Evolutionary conservation across 2,888 invertebrate species (phyloP).

Genomic region (Torymus tubicola): DNA sequence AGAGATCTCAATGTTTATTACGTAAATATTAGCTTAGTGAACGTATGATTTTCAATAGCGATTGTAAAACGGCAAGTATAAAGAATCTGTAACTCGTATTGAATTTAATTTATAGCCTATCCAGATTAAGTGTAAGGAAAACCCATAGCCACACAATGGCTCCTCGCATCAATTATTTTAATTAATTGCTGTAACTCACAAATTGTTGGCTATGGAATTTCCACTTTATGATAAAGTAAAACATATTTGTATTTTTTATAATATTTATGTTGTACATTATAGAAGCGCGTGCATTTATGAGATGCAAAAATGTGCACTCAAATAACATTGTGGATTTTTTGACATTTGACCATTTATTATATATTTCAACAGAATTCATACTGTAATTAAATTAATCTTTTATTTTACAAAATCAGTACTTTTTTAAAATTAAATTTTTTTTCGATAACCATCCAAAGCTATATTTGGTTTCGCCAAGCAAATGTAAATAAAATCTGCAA

Average conservation of each 20-base stretch:
- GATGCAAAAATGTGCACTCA: slow-evolving; percentile 34
- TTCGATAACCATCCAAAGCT: neutral
- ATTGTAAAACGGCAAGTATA: slow-evolving; percentile 26
- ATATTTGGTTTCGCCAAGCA: neutral
- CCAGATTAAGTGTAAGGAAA: slow-evolving; percentile 42
- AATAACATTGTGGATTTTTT: slow-evolving; percentile 46
- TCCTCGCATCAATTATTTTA: slow-evolving; percentile 39
- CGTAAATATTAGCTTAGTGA: slow-evolving; percentile 65
- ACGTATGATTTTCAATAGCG: slow-evolving; percentile 62
- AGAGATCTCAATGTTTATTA: slow-evolving; percentile 68
- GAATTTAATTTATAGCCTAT: slow-evolving; percentile 51
- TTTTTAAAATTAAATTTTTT: neutral
- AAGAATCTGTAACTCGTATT: slow-evolving; percentile 31
- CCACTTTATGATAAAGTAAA: slow-evolving; percentile 31
- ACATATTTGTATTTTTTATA: slow-evolving; percentile 57
- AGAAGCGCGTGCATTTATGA: slow-evolving; percentile 50
- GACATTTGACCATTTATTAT: slow-evolving; percentile 7
- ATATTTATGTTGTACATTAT: slow-evolving; percentile 49
- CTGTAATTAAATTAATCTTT: neutral
- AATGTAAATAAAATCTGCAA: slow-evolving; percentile 44
- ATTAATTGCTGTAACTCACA: slow-evolving; percentile 23
- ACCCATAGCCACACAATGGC: slow-evolving; percentile 28
- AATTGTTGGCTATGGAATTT: slow-evolving; percentile 41
- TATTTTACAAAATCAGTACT: neutral
- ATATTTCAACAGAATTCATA: neutral